Evolutionary conservation across 1,140 invertebrate genomes (phyloP).

Genomic region (Lucilia sericata): DNA sequence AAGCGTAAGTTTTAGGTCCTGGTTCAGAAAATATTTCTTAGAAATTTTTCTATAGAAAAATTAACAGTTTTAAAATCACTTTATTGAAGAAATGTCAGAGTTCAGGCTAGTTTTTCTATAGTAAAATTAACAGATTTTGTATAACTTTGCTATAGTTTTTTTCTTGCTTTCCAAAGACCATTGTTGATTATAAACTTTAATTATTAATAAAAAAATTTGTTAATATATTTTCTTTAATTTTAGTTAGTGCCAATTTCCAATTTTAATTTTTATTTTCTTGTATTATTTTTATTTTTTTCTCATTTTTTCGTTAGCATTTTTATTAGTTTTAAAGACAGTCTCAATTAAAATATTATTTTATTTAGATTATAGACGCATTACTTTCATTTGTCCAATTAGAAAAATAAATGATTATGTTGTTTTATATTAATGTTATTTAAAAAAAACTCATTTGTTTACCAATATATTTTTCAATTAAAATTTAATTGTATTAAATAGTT

Average conservation of each 20-base stretch:
- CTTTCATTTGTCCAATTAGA: slow-evolving; percentile 6
- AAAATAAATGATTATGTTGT: slow-evolving; percentile 27
- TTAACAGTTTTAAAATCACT: too few species aligned
- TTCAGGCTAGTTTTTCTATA: too few species aligned
- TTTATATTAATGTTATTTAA: neutral
- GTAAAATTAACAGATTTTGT: too few species aligned
- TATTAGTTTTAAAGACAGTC: slow-evolving; percentile 37
- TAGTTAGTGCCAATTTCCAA: slow-evolving; percentile 26
- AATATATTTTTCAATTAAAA: too few species aligned
- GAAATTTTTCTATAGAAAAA: too few species aligned
- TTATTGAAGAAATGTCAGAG: too few species aligned
- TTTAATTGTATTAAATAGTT: neutral
- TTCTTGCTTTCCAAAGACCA: too few species aligned
- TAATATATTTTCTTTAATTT: slow-evolving; percentile 1
- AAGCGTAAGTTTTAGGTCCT: too few species aligned
- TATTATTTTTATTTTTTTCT: neutral
- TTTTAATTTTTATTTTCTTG: too few species aligned
- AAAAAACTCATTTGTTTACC: neutral
- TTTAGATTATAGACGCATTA: neutral
- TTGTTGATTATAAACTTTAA: too few species aligned
- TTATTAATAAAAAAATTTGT: neutral
- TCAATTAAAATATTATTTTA: slow-evolving; percentile 25
- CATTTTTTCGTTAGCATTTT: neutral
- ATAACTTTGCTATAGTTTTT: too few species aligned
- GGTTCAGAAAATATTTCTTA: too few species aligned